Evolutionary conservation across 2,888 invertebrate genomes (phyloP), one percentile per base, ranked within the genome.

Genomic region (Onthophagus sagittarius): DNA sequence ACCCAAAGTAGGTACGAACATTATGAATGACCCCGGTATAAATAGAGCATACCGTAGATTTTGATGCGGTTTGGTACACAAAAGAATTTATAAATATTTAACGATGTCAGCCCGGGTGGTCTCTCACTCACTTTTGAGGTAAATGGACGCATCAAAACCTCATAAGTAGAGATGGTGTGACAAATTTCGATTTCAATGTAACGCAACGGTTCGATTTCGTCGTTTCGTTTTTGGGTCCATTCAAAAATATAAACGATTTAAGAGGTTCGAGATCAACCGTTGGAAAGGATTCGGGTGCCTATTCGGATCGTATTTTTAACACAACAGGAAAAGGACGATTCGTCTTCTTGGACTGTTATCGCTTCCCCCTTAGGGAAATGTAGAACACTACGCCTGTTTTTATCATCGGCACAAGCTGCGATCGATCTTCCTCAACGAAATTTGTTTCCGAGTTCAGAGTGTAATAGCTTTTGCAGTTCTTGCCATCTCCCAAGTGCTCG

Each of bases 31-130:
- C 69, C 23, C 67, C 7, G n/a, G 31, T 15, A 23, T n/a, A 72
- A 72, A 72, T 62, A 11, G 69, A 72, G 69, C 72, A 15, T 14
- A 63, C 62, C 23, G 23, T 69, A 63, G 69, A 69, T 69, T 32
- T 32, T 7, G 72, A 69, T 64, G 32, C 31, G 67, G 23, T 62
- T 53, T 23, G 62, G 15, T 13, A 11, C 14, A 69, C 72, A 72
- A 72, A 62, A 53, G 69, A 69, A 72, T 72, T 69, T 72, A 69
- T 72, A 72, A 72, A 72, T 72, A 72, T 72, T 72, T 72, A 72
- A 62, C 69, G 62, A 39, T 15, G 15, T 15, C 62, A 67, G 23
- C 15, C 63, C 23, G 72, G 72, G 72, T 72, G 72, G 72, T 69
- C 72, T 23, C 15, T 13, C 7, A 23, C 14, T 13, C 64, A 15